Evolutionary conservation across 2,113 vertebrate species (phyloP), one percentile per base, ranked within the genome.

Genomic region (Oryzias celebensis): DNA sequence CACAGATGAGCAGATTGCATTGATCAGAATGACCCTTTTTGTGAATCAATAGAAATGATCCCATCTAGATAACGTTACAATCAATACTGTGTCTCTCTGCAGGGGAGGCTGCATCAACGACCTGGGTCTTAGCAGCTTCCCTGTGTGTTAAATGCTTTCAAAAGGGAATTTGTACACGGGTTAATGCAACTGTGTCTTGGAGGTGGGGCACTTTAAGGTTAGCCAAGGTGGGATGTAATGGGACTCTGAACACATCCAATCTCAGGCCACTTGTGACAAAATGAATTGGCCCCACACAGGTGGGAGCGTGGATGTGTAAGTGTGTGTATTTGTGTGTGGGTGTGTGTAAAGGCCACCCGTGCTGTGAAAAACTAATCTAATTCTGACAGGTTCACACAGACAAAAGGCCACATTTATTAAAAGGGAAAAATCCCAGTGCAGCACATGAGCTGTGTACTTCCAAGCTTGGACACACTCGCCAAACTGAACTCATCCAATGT

Each of bases 261-360:
- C 88, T 86, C 81, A 83, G 73, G 75, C 77, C 85, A 89, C 88
- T 89, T 85, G 86, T 87, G 86, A 81, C 73, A 87, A 89, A 88
- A 87, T 89, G 84, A 89, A 88, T 89, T 85, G 86, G 81, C 58
- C 53, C 80, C 68, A 79, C 84, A 78, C 76, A 31, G 31, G 46
- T 65, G 77, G 46, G 70, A 62, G 52, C 52, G 64, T 28, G 67
- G 65, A 70, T 72, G 65, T 78, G 68, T 54, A 45, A 23, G 48
- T 65, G 45, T 57, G 65, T 71, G 43, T n/a, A n/a, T n/a, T n/a
- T 52, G 71, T 55, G 0, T 46, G 45, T 43, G 58, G 41, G 56
- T 48, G 47, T 18, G 69, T 77, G 68, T 84, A 82, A 84, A 87
- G 81, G 82, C 83, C 82, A 82, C 12, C 57, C 64, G 75, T 50